Percentiles rank a stretch among this genome's conserved stretches.
Conservation (phyloP, 2,888 invertebrate species). For the Xiphydria camelus region DNA sequence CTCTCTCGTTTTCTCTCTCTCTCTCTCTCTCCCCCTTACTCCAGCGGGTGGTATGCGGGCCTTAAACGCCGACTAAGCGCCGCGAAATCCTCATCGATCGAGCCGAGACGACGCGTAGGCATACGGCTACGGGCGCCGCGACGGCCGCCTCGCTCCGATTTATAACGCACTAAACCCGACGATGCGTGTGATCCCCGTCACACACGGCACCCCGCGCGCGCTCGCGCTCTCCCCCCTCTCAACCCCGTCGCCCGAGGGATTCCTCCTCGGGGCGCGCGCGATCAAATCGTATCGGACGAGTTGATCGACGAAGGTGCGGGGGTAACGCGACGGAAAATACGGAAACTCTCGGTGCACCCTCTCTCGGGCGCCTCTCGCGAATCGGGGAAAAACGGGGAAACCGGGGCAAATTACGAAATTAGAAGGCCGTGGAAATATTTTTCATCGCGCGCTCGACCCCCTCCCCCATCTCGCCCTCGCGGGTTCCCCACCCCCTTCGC, state of each 20-base stretch:
- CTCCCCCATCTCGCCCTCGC: too few species aligned
- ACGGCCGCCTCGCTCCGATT: conserved; percentile 42
- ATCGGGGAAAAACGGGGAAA: too few species aligned
- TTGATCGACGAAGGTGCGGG: conserved; percentile 16
- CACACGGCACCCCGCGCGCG: conserved; percentile 26
- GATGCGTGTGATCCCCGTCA: conserved; percentile 46
- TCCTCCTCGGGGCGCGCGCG: background rate
- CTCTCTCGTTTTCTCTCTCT: too few species aligned
- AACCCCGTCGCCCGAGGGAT: conserved; percentile 1
- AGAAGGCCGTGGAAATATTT: too few species aligned
- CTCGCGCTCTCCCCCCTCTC: conserved; percentile 11
- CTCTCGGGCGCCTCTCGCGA: too few species aligned
- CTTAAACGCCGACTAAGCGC: conserved; percentile 48
- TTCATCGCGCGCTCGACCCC: too few species aligned
- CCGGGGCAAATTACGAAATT: too few species aligned
- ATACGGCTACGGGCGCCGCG: conserved; percentile 39
- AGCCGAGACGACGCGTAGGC: conserved; percentile 19
- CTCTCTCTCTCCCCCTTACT: too few species aligned
- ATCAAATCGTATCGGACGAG: conserved; percentile 19
- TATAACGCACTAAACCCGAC: conserved; percentile 49
- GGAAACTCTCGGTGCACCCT: too few species aligned
- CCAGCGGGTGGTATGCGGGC: conserved; percentile 45
- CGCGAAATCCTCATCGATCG: conserved; percentile 45
- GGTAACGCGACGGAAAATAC: background rate
- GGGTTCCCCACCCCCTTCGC: conserved; percentile 18